Conservation (phyloP, 2,113 vertebrate genomes). For the Zapus hudsonius region DNA sequence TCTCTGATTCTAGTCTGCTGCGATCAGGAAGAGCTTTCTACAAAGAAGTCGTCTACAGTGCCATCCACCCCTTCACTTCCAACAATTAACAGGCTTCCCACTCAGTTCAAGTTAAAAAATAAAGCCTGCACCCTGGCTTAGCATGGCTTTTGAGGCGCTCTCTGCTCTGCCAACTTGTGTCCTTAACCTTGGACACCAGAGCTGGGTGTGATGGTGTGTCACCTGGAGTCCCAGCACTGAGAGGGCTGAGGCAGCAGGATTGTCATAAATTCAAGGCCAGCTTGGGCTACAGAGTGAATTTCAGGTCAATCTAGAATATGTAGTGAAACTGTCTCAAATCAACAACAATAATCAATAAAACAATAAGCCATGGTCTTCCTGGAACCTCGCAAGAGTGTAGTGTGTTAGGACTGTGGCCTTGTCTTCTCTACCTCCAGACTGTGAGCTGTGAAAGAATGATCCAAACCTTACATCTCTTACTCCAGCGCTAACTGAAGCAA, state of each 20-base stretch:
- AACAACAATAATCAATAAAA: background rate
- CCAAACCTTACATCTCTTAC: background rate
- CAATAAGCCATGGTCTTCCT: background rate
- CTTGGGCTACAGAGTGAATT: background rate
- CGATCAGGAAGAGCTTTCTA: conserved; percentile 24
- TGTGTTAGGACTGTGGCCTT: background rate
- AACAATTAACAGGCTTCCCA: background rate
- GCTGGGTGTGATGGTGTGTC: background rate
- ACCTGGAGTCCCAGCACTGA: background rate
- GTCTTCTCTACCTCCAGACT: background rate
- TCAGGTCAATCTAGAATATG: background rate
- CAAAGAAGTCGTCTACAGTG: background rate
- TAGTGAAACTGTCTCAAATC: background rate
- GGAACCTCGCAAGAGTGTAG: background rate
- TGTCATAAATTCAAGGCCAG: background rate
- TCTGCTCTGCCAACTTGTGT: background rate
- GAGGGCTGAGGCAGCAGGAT: background rate
- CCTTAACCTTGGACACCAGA: background rate
- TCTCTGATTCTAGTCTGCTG: background rate
- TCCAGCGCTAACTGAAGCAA: background rate
- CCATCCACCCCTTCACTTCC: background rate
- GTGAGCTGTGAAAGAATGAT: background rate
- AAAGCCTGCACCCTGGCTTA: background rate
- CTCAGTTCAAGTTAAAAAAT: conserved; percentile 21
- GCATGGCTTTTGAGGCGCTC: background rate